These are phyloP conservation scores for Melanotaenia maccullochi DNA, from an alignment of 2,797 vertebrate species.

Conservation along the genomic window DNA sequence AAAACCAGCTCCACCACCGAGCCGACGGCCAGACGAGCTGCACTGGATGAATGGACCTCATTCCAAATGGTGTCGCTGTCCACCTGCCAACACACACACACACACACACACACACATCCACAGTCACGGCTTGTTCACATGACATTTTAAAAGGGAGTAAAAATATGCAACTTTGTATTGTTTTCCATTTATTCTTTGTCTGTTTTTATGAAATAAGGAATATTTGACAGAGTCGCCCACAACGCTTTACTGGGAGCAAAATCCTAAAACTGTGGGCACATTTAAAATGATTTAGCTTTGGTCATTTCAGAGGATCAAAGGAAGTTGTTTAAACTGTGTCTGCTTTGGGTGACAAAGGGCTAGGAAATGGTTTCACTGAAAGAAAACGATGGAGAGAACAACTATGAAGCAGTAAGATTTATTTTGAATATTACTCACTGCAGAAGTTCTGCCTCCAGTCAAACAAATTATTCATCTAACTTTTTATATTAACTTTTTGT, in stretches of 20 bases:
- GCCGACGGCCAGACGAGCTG: slow-evolving; percentile 94
- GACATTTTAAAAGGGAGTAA: neutral
- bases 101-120: slow-evolving; percentile 30
- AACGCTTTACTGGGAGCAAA: slow-evolving; percentile 8
- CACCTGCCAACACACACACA: slow-evolving; percentile 82
- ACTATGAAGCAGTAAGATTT: slow-evolving; percentile 20
- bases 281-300: slow-evolving; percentile 44
- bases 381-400: slow-evolving; percentile 39
- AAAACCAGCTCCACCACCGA: slow-evolving; percentile 96
- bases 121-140: slow-evolving; percentile 14
- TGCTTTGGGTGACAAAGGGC: slow-evolving; percentile 7
- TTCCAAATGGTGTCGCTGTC: slow-evolving; percentile 99
- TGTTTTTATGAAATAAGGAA: slow-evolving; percentile 3
- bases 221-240: slow-evolving; percentile 25
- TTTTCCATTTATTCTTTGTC: slow-evolving; percentile 26
- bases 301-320: slow-evolving; percentile 45
- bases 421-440: slow-evolving; percentile 34
- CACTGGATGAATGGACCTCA: slow-evolving; percentile 94
- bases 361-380: slow-evolving; percentile 34
- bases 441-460: neutral
- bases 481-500: neutral
- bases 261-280: slow-evolving; percentile 30
- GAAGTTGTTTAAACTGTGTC: slow-evolving; percentile 27
- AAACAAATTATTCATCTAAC: neutral
- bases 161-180: slow-evolving; percentile 3